Evolutionary conservation across 2,888 invertebrate genomes (phyloP).

Genomic region (Sericinus montela): DNA sequence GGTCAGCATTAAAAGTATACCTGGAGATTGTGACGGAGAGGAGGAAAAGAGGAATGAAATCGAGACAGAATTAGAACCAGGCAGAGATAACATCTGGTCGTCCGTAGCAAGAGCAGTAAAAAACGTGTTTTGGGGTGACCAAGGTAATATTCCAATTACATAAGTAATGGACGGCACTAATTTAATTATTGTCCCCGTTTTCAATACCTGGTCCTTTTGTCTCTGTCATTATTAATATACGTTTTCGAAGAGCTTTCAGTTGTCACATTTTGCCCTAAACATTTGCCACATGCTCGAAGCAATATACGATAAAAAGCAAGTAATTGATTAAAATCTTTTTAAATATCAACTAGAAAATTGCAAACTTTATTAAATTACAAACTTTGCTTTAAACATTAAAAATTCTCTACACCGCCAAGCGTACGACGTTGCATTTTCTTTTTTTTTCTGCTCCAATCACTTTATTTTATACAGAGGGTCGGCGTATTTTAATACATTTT

Average conservation of each 20-base stretch:
- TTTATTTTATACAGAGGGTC: constrained; percentile 12
- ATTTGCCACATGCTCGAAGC: too few relatives aligned
- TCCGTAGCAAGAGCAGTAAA: constrained; percentile 63
- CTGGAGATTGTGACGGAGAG: constrained; percentile 34
- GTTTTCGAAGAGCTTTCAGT: too few relatives aligned
- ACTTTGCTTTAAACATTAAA: background rate
- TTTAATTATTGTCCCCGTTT: too few relatives aligned
- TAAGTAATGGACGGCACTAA: constrained; percentile 8
- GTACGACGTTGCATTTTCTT: constrained; percentile 13
- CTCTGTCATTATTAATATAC: too few relatives aligned
- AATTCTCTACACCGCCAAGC: constrained; percentile 7
- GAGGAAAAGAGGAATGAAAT: constrained; percentile 39
- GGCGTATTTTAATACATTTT: constrained; percentile 18
- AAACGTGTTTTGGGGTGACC: constrained; percentile 67
- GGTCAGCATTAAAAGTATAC: constrained; percentile 53
- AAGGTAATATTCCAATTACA: constrained; percentile 28
- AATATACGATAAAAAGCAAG: too few relatives aligned
- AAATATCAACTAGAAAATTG: too few relatives aligned
- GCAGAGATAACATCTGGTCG: constrained; percentile 69
- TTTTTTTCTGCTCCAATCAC: constrained; percentile 15
- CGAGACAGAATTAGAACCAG: constrained; percentile 35
- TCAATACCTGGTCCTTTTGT: too few relatives aligned
- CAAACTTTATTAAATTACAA: too few relatives aligned
- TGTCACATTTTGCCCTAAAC: too few relatives aligned
- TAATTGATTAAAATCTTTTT: too few relatives aligned